Percentiles rank a stretch among this genome's conserved stretches.
These are phyloP conservation scores for Empis livida DNA, from an alignment of 2,888 invertebrate species.

Conservation along the genomic window DNA sequence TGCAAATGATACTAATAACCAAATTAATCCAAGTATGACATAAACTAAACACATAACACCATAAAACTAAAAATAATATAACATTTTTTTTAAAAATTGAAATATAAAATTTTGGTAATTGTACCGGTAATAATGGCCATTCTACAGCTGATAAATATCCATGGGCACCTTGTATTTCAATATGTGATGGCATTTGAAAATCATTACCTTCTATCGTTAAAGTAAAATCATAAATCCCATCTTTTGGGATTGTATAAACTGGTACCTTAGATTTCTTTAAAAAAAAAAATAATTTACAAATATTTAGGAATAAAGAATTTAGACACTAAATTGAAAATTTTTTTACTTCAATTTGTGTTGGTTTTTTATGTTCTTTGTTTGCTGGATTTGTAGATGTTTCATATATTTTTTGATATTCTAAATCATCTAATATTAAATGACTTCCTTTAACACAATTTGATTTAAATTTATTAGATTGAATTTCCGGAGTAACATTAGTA, in stretches of 20 bases:
- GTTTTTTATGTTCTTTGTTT: too few relatives aligned
- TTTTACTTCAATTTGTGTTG: too few relatives aligned
- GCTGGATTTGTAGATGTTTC: too few relatives aligned
- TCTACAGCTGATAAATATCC: constrained; percentile 82
- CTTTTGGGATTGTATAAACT: constrained; percentile 45
- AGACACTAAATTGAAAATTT: too few relatives aligned
- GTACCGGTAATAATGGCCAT: constrained; percentile 72
- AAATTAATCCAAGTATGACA: constrained; percentile 64
- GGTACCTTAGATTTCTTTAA: constrained; percentile 35
- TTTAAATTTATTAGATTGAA: too few relatives aligned
- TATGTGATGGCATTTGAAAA: constrained; percentile 46
- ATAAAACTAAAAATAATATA: constrained; percentile 68
- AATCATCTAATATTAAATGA: too few relatives aligned
- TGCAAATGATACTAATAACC: constrained; percentile 70
- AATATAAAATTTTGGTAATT: not conserved
- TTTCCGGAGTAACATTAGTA: too few relatives aligned
- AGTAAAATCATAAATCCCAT: constrained; percentile 59
- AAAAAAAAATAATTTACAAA: not conserved
- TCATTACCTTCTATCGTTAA: constrained; percentile 36
- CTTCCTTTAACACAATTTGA: too few relatives aligned
- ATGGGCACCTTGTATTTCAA: constrained; percentile 62
- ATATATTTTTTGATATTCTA: too few relatives aligned
- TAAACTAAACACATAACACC: constrained; percentile 82
- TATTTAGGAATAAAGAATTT: too few relatives aligned
- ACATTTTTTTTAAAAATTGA: too few relatives aligned